Evolutionary conservation across 2,797 vertebrate genomes (phyloP), one percentile per base, ranked within the genome.

Genomic region (Liasis olivaceus): DNA sequence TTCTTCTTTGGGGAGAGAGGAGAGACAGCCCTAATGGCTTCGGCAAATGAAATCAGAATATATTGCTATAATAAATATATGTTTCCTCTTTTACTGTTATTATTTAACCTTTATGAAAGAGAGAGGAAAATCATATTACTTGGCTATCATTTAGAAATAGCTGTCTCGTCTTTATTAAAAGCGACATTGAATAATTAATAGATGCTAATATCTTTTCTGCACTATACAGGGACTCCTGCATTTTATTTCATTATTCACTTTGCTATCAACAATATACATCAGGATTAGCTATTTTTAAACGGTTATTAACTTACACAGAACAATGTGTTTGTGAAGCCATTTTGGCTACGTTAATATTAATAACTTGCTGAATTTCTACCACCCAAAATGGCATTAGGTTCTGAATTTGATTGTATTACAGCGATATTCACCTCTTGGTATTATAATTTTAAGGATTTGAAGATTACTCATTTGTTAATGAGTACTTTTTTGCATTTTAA

Each of bases 401-500:
- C 92, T 95, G 56, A 92, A 72, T n/a, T 90, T 92, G 72, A 91
- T 66, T 91, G 77, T 90, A 95, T 89, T 93, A 95, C 92, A 84
- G 93, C 88, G 91, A 62, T 9, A 94, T 89, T n/a, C 94, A 90
- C 96, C 94, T 96, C 93, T 95, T 60, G 92, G 87, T 92, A 90
- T 22, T 95, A 93, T 92, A 69, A 66, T 91, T 96, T 96, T 92
- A 95, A 87, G 85, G 85, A 93, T 90, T 93, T 92, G 96, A 4
- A 28, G 59, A 15, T 66, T 12, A 63, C 31, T 92, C 91, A 47
- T 96, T 94, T 91, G 88, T 92, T 90, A 93, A 96, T 88, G 58
- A 95, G 96, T 51, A 93, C 62, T 91, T 58, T 95, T 96, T 96
- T 96, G 88, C 93, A 96, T 96, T 95, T 96, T 95, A 95, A 96